Conservation (phyloP, 2,888 invertebrate genomes). For the Exephanes ischioxanthus region DNA sequence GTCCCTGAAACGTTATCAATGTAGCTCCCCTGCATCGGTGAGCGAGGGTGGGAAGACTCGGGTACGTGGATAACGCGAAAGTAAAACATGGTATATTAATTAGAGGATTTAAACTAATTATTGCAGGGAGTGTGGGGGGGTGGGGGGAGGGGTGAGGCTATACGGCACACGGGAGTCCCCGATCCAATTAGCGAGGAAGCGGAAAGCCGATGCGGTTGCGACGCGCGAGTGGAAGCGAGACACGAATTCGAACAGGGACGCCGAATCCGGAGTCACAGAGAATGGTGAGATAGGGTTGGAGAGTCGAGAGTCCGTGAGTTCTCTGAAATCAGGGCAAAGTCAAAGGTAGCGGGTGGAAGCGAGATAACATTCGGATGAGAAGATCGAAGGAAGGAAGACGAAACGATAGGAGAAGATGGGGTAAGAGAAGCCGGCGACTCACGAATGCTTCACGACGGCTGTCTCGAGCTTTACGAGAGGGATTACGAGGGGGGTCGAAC, state of each 20-base stretch:
- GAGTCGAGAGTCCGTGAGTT: slow-evolving; percentile 17
- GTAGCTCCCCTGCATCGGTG: background rate
- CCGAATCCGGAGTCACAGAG: slow-evolving; percentile 3
- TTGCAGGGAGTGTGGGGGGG: slow-evolving; percentile 57
- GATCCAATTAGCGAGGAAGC: slow-evolving; percentile 76
- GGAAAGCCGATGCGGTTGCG: slow-evolving; percentile 67
- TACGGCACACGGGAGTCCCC: slow-evolving; percentile 60
- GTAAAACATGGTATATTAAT: slow-evolving; percentile 79
- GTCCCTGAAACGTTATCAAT: background rate
- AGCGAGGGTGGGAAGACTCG: background rate
- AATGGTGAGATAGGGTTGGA: slow-evolving; percentile 20
- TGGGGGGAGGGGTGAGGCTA: background rate
- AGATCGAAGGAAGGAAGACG: slow-evolving; percentile 42
- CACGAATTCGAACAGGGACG: slow-evolving; percentile 7
- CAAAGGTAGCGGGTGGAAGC: slow-evolving; percentile 34
- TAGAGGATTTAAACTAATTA: slow-evolving; percentile 78
- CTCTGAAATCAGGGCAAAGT: slow-evolving; percentile 60
- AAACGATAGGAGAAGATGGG: background rate
- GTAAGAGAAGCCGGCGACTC: slow-evolving; percentile 26
- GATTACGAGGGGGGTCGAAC: slow-evolving; percentile 58
- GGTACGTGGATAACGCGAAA: slow-evolving; percentile 70
- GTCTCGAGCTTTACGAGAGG: slow-evolving; percentile 63
- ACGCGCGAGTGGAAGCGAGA: slow-evolving; percentile 29
- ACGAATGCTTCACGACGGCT: slow-evolving; percentile 61
- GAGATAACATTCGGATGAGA: slow-evolving; percentile 44